These are phyloP conservation scores for Punctoribates punctum DNA, from an alignment of 2,888 invertebrate genomes.

Conservation along the genomic window DNA sequence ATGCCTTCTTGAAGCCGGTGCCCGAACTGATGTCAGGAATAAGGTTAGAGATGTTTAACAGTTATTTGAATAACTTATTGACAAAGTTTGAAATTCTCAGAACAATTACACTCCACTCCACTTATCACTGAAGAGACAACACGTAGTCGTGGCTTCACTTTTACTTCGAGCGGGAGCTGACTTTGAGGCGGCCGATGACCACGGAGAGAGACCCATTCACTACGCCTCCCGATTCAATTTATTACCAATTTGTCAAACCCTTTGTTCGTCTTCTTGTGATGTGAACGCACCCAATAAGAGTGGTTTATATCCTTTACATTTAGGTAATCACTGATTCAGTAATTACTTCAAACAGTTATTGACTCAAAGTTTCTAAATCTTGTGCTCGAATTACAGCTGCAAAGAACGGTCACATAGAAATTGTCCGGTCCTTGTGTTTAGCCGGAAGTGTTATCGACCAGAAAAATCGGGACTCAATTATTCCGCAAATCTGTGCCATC, in stretches of 20 bases:
- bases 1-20: constrained; percentile 57
- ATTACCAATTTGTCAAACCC: constrained; percentile 59
- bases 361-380: neutral
- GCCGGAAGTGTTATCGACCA: constrained; percentile 68
- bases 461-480: constrained; percentile 61
- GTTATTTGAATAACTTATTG: neutral
- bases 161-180: constrained; percentile 63
- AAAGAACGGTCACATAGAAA: constrained; percentile 66
- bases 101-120: constrained; percentile 61
- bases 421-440: constrained; percentile 66
- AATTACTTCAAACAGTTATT: neutral
- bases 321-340: constrained; percentile 50
- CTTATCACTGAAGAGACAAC: constrained; percentile 60
- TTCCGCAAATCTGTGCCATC: constrained; percentile 71
- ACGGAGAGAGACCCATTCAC: constrained; percentile 64
- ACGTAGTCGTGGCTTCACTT: constrained; percentile 60
- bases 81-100: constrained; percentile 49
- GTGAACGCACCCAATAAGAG: constrained; percentile 64
- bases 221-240: constrained; percentile 60
- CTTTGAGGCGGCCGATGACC: constrained; percentile 56
- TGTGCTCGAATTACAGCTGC: constrained; percentile 57
- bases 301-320: constrained; percentile 65
- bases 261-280: constrained; percentile 60
- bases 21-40: constrained; percentile 57
- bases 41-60: constrained; percentile 51